Evolutionary conservation across 2,797 vertebrate species (phyloP), one percentile per base, ranked within the genome.

Genomic region (Heliangelus exortis): DNA sequence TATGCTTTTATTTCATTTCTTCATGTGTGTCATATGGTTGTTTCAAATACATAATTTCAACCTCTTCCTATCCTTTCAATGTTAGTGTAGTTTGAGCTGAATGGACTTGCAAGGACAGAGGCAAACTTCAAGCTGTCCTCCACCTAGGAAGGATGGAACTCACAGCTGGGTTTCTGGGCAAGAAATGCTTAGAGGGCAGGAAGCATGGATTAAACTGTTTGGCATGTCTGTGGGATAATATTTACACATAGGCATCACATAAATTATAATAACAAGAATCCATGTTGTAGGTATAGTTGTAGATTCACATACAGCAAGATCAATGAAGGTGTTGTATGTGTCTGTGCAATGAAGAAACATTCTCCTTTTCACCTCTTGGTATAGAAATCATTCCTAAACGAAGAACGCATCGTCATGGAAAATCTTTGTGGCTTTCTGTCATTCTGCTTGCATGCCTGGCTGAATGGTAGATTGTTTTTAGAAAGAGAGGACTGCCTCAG

Each of bases 121-220:
- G 7, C 25, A 43, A 48, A 48, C 20, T 65, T 57, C 1, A 12
- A 45, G 9, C 4, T 75, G 4, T 55, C 26, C 4, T 43, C 5
- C 11, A 5, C 19, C 11, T 34, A 23, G 21, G 50, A 83, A 34
- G 0, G 0, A 53, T 34, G 23, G 57, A 84, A 13, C 6, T 45
- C 43, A 18, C 17, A 67, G 34, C 19, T 68, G 39, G 36, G 28
- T 19, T 22, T 77, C 48, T 81, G 57, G 28, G 55, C 7, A 45
- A 91, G 14, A 50, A 67, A 53, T 31, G 10, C 4, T 66, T 25
- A 67, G 43, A 71, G 28, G 11, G 7, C 17, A 34, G 13, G 34
- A 55, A 85, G 18, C 4, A 11, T 7, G 47, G 33, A 50, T 31
- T 22, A 89, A 74, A 71, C 4, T 5, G 54, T 63, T 39, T 34